A percentile compares a stretch with the other conserved stretches of the same genome.
phyloP scores from a whole-genome alignment of 2,888 invertebrate species.

The Euplagia quadripunctaria region DNA sequence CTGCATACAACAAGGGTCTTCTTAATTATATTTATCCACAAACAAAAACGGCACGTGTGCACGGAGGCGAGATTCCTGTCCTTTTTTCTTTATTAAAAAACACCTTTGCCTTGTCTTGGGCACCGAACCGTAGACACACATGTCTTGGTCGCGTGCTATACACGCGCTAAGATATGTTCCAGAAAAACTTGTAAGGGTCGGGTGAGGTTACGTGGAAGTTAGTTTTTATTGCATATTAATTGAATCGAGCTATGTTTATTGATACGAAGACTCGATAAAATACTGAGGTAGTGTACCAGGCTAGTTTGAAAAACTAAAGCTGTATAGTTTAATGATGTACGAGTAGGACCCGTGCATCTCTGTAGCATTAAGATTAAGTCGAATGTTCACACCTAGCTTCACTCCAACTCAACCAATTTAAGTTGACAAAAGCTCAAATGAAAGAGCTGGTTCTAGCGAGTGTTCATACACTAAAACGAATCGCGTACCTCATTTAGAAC shows the following conservation, averaged over 20 bases:
- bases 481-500: too few relatives aligned
- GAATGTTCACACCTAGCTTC: too few relatives aligned
- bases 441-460: too few relatives aligned
- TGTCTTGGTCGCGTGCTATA: conserved; percentile 69
- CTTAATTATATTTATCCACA: conserved; percentile 12
- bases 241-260: neutral
- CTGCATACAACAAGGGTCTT: conserved; percentile 5
- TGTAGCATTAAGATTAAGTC: too few relatives aligned
- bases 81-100: conserved; percentile 53
- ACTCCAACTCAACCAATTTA: too few relatives aligned
- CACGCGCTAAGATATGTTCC: conserved; percentile 41
- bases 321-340: neutral
- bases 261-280: neutral
- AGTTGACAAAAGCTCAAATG: too few relatives aligned
- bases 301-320: neutral
- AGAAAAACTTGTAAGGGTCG: conserved; percentile 8
- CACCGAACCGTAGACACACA: conserved; percentile 63
- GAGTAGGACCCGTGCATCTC: too few relatives aligned
- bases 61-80: conserved; percentile 70
- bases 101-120: conserved; percentile 63
- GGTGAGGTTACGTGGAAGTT: neutral
- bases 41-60: conserved; percentile 65
- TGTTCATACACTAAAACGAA: too few relatives aligned
- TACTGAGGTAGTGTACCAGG: neutral
- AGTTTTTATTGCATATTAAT: conserved; percentile 3